phyloP scores from a whole-genome alignment of 2,797 vertebrate genomes.

The Malurus leucopterus region DNA sequence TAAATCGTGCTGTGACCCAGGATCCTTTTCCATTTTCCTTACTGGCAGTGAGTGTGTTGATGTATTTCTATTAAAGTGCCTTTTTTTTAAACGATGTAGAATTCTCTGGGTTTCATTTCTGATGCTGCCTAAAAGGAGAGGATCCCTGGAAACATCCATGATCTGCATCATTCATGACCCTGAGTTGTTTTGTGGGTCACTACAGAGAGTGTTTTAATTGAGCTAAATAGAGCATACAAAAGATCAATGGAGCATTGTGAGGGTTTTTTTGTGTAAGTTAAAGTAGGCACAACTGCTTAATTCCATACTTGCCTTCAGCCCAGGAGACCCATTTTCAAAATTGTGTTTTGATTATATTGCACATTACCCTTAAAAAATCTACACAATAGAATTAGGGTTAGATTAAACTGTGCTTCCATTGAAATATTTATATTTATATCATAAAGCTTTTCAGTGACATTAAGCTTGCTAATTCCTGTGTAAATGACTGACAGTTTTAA shows the following conservation, averaged over 20 bases:
- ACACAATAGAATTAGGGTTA: not conserved
- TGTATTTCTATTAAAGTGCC: not conserved
- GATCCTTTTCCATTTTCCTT: not conserved
- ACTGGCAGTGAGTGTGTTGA: not conserved
- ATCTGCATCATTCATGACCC: slow-evolving; percentile 66
- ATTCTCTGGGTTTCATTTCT: slow-evolving; percentile 32
- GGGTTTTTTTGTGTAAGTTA: slow-evolving; percentile 26
- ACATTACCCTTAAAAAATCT: not conserved
- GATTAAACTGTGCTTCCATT: not conserved
- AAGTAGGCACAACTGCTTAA: slow-evolving; percentile 40
- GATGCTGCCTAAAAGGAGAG: slow-evolving; percentile 10
- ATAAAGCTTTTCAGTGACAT: not conserved
- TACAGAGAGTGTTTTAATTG: slow-evolving; percentile 64
- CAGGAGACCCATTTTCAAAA: slow-evolving; percentile 14
- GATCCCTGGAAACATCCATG: slow-evolving; percentile 33
- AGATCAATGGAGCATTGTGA: slow-evolving; percentile 63
- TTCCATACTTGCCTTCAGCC: slow-evolving; percentile 1
- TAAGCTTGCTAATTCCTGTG: not conserved
- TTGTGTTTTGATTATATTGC: not conserved
- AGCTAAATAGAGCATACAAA: slow-evolving; percentile 71
- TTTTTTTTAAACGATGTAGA: accelerated
- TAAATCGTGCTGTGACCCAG: not conserved
- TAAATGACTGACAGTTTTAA: not conserved
- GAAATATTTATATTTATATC: not conserved
- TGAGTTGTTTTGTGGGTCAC: slow-evolving; percentile 51